Evolutionary conservation across 2,888 invertebrate genomes (phyloP).

Genomic region (Drosophila meridionalis): DNA sequence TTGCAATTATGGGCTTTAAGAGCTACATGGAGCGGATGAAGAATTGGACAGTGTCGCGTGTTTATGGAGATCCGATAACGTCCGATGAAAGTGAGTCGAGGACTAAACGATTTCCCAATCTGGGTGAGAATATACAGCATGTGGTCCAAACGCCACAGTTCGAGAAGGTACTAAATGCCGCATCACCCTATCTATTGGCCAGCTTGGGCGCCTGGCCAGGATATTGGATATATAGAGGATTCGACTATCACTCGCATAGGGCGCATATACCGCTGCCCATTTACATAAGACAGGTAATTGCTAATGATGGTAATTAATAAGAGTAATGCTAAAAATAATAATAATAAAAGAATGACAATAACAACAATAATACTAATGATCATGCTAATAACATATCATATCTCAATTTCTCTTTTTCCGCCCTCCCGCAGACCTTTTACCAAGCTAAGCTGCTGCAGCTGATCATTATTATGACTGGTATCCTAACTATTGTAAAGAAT

Average conservation of each 20-base stretch:
- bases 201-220: constrained; percentile 73
- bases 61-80: not conserved
- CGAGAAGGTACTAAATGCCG: constrained; percentile 44
- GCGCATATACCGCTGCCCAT: constrained; percentile 58
- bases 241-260: constrained; percentile 68
- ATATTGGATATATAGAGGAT: constrained; percentile 70
- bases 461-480: constrained; percentile 63
- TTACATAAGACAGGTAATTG: constrained; percentile 67
- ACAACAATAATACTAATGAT: not conserved
- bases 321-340: not conserved
- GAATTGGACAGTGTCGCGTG: constrained; percentile 24
- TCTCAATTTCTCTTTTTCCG: not conserved
- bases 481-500: constrained; percentile 50
- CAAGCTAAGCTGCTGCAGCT: constrained; percentile 74
- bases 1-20: constrained; percentile 52
- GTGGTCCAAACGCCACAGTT: constrained; percentile 61
- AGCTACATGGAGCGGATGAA: constrained; percentile 30
- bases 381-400: not conserved
- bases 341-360: not conserved
- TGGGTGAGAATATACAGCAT: constrained; percentile 67
- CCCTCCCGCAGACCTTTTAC: constrained; percentile 63
- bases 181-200: constrained; percentile 63
- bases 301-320: not conserved
- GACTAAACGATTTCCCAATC: constrained; percentile 33
- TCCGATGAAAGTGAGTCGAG: constrained; percentile 5